Evolutionary conservation across 2,888 invertebrate genomes (phyloP).

Genomic region (Idaea aversata): DNA sequence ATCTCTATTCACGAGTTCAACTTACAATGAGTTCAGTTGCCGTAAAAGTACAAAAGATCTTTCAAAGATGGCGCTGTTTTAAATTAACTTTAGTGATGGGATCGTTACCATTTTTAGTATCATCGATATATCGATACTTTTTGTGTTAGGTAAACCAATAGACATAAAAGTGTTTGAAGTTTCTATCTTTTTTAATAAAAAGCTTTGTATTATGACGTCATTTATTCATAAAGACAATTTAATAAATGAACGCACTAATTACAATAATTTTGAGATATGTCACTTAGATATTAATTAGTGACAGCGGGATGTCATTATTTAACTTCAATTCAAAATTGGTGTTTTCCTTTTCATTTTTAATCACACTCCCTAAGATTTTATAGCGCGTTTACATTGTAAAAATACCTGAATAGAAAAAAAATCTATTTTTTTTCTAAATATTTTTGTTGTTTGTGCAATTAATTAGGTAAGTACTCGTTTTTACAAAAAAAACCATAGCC

Average conservation of each 20-base stretch:
- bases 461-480: too few relatives aligned
- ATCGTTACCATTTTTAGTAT: constrained; percentile 8
- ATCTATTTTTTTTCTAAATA: neutral
- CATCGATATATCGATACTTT: neutral
- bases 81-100: constrained; percentile 22
- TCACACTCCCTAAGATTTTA: neutral
- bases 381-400: neutral
- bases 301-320: constrained; percentile 50
- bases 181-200: constrained; percentile 16
- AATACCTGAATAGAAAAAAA: neutral
- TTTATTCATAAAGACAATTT: constrained; percentile 80
- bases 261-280: constrained; percentile 79
- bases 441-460: constrained; percentile 2
- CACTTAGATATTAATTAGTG: constrained; percentile 69
- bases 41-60: constrained; percentile 22
- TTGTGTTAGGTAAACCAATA: constrained; percentile 11
- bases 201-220: constrained; percentile 60
- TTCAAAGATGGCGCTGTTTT: constrained; percentile 34
- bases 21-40: neutral
- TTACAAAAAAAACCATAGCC: too few relatives aligned
- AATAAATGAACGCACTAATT: constrained; percentile 79
- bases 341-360: constrained; percentile 9
- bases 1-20: constrained; percentile 11
- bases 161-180: neutral
- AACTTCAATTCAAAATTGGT: constrained; percentile 30